Evolutionary conservation across 2,797 vertebrate genomes (phyloP), one percentile per base, ranked within the genome.

Genomic region (Bradypodion ventrale): DNA sequence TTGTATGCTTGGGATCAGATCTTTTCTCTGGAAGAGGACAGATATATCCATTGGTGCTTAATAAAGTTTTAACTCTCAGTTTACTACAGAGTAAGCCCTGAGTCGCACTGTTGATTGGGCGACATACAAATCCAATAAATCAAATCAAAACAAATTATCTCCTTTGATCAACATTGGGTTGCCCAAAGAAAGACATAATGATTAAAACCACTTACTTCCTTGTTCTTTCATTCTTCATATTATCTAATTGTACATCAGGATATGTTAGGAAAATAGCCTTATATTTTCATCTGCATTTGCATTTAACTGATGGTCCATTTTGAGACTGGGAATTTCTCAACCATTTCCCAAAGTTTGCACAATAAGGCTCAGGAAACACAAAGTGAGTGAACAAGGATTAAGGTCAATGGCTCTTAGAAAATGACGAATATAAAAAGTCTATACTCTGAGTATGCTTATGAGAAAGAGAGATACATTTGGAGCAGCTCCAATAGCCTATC

Each of bases 191-290:
- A 66, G 35, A 23, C 35, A 56, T 5, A 37, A 15, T 40, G 56
- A 35, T 2, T 27, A 16, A 74, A 74, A 79, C n/a, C 6, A 44
- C 21, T 73, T 23, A 62, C 2, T 78, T 35, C 49, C 49, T 69
- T 69, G n/a, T 62, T 72, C 37, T 80, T 29, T 46, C 35, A 70
- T 37, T 42, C 72, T 49, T 40, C 70, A 40, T 83, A 46, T 70
- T 77, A 69, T 27, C 65, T 44, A 56, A 68, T 35, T 69, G 8
- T 59, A 75, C 21, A 68, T 52, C 49, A 37, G 37, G 9, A 9
- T 66, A 23, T 66, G 37, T 66, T 60, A 72, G 66, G n/a, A 59
- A 62, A 78, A 84, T 78, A 72, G 7, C 78, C 40, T 29, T 84
- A 9, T 60, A 77, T 66, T 77, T 77, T 83, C 29, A 60, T 44